phyloP scores from a whole-genome alignment of 1,140 invertebrate genomes.

The Zaprionus nigranus region DNA sequence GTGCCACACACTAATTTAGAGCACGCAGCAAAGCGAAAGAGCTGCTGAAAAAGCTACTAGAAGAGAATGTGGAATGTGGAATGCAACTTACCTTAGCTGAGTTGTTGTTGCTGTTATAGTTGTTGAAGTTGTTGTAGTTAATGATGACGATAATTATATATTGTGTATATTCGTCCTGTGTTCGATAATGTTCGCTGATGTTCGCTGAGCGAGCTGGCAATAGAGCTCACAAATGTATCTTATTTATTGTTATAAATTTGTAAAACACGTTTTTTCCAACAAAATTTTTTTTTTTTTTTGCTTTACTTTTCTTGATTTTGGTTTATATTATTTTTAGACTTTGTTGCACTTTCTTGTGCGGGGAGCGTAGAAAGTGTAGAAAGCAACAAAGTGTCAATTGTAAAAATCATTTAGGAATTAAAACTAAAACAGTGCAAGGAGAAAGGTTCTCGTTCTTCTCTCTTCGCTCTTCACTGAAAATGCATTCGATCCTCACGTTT shows the following conservation, averaged over 20 bases:
- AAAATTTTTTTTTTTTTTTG: conserved; percentile 7
- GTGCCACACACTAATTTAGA: conserved; percentile 34
- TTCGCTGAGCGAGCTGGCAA: no score
- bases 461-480: conserved; percentile 17
- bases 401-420: conserved; percentile 21
- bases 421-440: not conserved
- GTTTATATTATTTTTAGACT: conserved; percentile 1
- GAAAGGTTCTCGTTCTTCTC: conserved; percentile 2
- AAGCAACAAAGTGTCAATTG: conserved; percentile 49
- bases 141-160: conserved; percentile 23
- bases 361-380: conserved; percentile 43
- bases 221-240: not conserved
- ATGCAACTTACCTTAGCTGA: conserved; percentile 39
- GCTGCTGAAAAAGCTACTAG: conserved; percentile 11
- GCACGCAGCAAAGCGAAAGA: conserved; percentile 20
- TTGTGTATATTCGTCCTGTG: conserved; percentile 12
- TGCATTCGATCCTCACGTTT: conserved; percentile 30
- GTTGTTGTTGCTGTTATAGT: conserved; percentile 23
- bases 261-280: no score
- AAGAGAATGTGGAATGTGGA: conserved; percentile 39
- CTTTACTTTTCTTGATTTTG: no score
- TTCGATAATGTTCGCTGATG: conserved; percentile 11
- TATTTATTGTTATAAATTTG: conserved; percentile 48
- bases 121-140: conserved; percentile 13
- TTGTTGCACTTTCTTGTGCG: conserved; percentile 44